phyloP scores from a whole-genome alignment of 2,888 invertebrate genomes.

The Ornithoptera priamus region DNA sequence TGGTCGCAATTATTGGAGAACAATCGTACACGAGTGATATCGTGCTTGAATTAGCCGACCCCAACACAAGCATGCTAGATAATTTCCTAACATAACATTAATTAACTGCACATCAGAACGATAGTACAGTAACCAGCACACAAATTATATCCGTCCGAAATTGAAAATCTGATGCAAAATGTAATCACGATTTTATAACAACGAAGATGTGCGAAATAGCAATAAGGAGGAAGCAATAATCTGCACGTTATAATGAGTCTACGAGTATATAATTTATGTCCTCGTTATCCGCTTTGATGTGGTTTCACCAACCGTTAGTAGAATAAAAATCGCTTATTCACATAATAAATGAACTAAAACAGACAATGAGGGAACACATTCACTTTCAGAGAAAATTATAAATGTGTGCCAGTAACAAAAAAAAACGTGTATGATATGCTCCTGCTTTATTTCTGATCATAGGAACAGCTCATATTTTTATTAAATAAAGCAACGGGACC shows the following conservation, averaged over 20 bases:
- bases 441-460: too few relatives aligned
- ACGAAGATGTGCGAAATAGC: constrained; percentile 43
- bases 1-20: constrained; percentile 64
- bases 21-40: constrained; percentile 59
- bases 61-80: constrained; percentile 26
- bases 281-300: constrained; percentile 57
- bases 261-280: constrained; percentile 52
- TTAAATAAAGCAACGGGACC: too few relatives aligned
- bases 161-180: not conserved
- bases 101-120: constrained; percentile 20
- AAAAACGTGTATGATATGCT: too few relatives aligned
- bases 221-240: constrained; percentile 52
- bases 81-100: constrained; percentile 27
- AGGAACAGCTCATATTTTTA: too few relatives aligned
- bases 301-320: constrained; percentile 62
- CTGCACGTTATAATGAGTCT: constrained; percentile 56
- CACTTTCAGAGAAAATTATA: constrained; percentile 54
- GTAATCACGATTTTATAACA: constrained; percentile 22
- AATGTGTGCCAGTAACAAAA: constrained; percentile 40
- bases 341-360: constrained; percentile 50
- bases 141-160: not conserved
- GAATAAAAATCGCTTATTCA: constrained; percentile 33
- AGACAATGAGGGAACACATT: constrained; percentile 47
- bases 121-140: not conserved
- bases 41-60: constrained; percentile 36